phyloP scores from a whole-genome alignment of 1,140 invertebrate species.

The Eriocheir sinensis region DNA sequence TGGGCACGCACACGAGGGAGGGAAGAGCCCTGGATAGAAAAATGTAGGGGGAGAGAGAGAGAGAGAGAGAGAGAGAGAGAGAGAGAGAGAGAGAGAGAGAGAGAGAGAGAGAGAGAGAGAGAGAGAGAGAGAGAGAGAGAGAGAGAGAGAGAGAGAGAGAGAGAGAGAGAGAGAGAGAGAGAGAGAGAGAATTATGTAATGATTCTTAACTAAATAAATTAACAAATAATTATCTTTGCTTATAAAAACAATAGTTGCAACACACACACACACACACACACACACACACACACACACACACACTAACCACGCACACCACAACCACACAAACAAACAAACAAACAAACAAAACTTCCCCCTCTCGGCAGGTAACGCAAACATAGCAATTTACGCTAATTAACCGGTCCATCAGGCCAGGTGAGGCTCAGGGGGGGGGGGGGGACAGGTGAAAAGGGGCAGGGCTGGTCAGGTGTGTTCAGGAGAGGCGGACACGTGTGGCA shows the following conservation, averaged over 20 bases:
- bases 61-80: neutral
- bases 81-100: conserved; percentile 16
- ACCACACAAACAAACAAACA: neutral
- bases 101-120: conserved; percentile 22
- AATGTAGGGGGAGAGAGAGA: neutral
- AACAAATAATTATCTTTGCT: too few species aligned
- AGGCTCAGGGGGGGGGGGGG: too few species aligned
- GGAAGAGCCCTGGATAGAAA: neutral
- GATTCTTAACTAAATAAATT: too few species aligned
- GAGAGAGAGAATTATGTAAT: too few species aligned
- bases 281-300: conserved; percentile 8
- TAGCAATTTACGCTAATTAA: neutral
- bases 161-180: conserved; percentile 10
- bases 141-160: conserved; percentile 22
- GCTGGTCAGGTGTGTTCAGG: neutral
- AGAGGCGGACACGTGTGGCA: neutral
- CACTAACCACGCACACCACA: neutral
- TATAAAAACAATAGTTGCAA: too few species aligned
- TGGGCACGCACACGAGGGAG: neutral
- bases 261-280: neutral
- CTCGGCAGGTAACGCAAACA: neutral
- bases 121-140: conserved; percentile 22
- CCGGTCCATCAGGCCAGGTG: conserved; percentile 6
- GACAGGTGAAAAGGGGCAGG: neutral
- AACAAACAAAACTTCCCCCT: conserved; percentile 24